Evolutionary conservation across 1,140 invertebrate species (phyloP).

Genomic region (Drosophila mayri): DNA sequence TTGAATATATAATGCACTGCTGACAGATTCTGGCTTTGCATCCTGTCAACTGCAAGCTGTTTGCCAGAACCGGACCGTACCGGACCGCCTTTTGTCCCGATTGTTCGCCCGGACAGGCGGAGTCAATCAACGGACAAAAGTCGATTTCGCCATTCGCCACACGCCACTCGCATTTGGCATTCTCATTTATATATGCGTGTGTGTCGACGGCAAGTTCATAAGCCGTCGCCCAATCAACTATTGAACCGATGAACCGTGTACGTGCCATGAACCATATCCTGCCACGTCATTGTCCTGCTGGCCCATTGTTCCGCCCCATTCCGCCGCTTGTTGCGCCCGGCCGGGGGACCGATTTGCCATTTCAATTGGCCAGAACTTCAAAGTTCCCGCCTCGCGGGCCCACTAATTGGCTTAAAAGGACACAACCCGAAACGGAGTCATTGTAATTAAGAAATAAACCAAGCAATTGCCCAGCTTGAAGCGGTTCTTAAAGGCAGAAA

Average conservation of each 20-base stretch:
- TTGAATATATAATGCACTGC: conserved; percentile 54
- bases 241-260: conserved; percentile 42
- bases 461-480: neutral
- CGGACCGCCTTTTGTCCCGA: conserved; percentile 35
- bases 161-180: conserved; percentile 15
- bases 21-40: conserved; percentile 50
- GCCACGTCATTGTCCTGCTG: conserved; percentile 34
- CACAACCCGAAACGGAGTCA: neutral
- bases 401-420: conserved; percentile 9
- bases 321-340: conserved; percentile 25
- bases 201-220: conserved; percentile 37
- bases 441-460: conserved; percentile 9
- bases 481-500: neutral
- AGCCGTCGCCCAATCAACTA: conserved; percentile 48
- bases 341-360: conserved; percentile 23
- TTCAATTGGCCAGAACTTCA: conserved; percentile 21
- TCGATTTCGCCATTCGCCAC: conserved; percentile 26
- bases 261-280: conserved; percentile 22
- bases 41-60: conserved; percentile 44
- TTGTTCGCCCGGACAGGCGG: conserved; percentile 37
- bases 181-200: conserved; percentile 34
- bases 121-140: conserved; percentile 58
- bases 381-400: neutral
- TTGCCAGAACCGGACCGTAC: neutral
- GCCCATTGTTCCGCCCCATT: conserved; percentile 22